These are phyloP conservation scores for Lepidochitona cinerea DNA, from an alignment of 2,888 invertebrate species.

Conservation along the genomic window DNA sequence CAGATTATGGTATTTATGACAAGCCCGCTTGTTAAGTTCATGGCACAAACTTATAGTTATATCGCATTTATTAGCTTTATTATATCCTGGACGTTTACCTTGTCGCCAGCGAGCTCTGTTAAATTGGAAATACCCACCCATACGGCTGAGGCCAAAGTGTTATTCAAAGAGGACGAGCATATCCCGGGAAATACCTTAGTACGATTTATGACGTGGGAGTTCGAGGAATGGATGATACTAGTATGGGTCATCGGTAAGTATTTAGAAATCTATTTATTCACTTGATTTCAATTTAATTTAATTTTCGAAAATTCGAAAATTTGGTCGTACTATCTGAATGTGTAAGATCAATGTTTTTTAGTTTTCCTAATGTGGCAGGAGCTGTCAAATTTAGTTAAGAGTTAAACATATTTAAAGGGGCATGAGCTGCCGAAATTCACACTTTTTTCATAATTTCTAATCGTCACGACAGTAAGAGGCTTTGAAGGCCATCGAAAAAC, in stretches of 20 bases:
- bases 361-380: too few relatives aligned
- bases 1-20: conserved; percentile 36
- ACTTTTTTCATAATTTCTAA: too few relatives aligned
- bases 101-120: not conserved
- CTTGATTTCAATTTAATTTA: too few relatives aligned
- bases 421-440: too few relatives aligned
- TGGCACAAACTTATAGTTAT: conserved; percentile 41
- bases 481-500: too few relatives aligned
- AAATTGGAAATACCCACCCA: conserved; percentile 1
- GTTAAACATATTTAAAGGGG: too few relatives aligned
- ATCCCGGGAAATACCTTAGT: not conserved
- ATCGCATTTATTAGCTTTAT: conserved; percentile 36
- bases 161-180: not conserved
- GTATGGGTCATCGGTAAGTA: not conserved
- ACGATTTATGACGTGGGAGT: not conserved
- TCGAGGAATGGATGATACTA: not conserved
- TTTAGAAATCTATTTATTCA: too few relatives aligned
- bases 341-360: too few relatives aligned
- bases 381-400: too few relatives aligned
- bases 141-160: not conserved
- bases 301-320: too few relatives aligned
- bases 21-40: conserved; percentile 43
- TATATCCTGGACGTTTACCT: conserved; percentile 9
- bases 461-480: too few relatives aligned
- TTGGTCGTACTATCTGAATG: too few relatives aligned